Conservation (phyloP, 1,140 invertebrate species). For the Lepidurus packardi region DNA sequence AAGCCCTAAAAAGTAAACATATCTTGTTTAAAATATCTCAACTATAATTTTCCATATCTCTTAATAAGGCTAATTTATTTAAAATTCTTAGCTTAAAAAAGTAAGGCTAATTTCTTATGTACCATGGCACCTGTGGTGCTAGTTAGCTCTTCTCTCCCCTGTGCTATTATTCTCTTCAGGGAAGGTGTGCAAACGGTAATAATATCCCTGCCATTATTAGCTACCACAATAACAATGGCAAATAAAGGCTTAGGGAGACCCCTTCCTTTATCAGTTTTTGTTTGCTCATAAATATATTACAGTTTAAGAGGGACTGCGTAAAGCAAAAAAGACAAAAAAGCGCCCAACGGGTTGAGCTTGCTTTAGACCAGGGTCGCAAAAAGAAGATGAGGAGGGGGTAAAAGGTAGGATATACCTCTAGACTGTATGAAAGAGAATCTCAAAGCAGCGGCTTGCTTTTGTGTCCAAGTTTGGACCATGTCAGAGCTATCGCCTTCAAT, state of each 20-base stretch:
- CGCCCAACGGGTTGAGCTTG: constrained; percentile 12
- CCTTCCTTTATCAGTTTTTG: background rate
- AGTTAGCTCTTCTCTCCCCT: background rate
- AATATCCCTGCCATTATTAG: background rate
- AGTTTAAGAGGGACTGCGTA: background rate
- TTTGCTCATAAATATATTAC: constrained; percentile 10
- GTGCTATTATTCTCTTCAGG: background rate
- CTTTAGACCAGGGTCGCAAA: background rate
- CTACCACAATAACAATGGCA: background rate
- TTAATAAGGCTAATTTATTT: too few species aligned
- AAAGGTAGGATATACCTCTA: background rate
- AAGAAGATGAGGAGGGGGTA: constrained; percentile 3
- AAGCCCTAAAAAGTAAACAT: too few species aligned
- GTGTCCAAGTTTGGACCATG: constrained; percentile 21
- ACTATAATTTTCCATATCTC: too few species aligned
- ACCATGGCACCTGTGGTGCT: background rate
- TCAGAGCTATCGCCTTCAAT: constrained; percentile 21
- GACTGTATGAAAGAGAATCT: constrained; percentile 2
- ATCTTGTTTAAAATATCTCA: too few species aligned
- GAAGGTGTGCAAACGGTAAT: background rate
- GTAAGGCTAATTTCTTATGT: too few species aligned
- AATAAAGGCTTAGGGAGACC: constrained; percentile 3
- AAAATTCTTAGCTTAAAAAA: too few species aligned
- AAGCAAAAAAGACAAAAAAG: background rate
- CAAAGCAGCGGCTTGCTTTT: constrained; percentile 14